Evolutionary conservation across 2,113 vertebrate genomes (phyloP).

Genomic region (Ia io): DNA sequence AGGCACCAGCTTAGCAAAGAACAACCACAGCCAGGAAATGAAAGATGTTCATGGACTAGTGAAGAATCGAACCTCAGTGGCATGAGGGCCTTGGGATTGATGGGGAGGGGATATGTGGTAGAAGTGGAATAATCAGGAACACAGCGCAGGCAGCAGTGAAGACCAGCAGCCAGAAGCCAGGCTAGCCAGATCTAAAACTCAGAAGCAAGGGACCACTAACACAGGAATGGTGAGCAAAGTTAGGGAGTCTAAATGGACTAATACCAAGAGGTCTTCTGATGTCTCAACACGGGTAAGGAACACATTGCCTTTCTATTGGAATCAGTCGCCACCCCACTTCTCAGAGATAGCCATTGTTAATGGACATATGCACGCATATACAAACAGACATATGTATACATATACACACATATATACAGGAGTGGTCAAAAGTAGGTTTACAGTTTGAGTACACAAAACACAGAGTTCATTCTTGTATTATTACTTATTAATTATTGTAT

Average conservation of each 20-base stretch:
- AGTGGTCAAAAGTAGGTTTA: not conserved
- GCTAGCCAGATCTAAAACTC: not conserved
- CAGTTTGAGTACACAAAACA: not conserved
- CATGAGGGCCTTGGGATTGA: not conserved
- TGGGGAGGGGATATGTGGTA: not conserved
- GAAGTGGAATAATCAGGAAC: not conserved
- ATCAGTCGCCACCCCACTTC: not conserved
- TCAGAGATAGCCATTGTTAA: not conserved
- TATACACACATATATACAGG: not conserved
- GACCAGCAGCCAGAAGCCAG: not conserved
- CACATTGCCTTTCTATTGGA: not conserved
- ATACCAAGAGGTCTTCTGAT: not conserved
- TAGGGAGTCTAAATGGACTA: not conserved
- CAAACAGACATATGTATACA: not conserved
- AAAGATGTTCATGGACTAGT: not conserved
- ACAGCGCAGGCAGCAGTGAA: not conserved
- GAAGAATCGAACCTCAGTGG: not conserved
- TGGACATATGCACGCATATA: not conserved
- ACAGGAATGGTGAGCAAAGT: not conserved
- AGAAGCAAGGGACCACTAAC: not conserved
- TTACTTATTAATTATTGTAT: not conserved
- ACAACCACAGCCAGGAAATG: not conserved
- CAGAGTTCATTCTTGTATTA: not conserved
- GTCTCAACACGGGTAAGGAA: not conserved
- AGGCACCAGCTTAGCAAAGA: constrained; percentile 11